Base-by-base conservation (phyloP, 2,113 vertebrate species). In the Spheniscus mendiculus region DNA sequence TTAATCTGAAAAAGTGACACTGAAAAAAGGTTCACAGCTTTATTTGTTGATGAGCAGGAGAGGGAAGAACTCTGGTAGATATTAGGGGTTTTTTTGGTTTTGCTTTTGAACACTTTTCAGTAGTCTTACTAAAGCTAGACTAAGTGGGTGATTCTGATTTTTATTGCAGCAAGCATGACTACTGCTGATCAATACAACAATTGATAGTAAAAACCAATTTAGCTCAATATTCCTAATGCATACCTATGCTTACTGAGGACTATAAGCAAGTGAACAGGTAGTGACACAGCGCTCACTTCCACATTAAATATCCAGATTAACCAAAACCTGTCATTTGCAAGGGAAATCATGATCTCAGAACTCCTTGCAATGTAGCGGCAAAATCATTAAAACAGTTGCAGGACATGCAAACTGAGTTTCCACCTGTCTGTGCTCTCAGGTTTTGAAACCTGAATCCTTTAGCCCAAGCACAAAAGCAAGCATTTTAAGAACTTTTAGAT, bases 391-490 rank as follows among this genome's bases (percentile, higher is more conserved):
- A 67, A 50, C 49, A 91, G 49, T n/a, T 84, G 45, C 58, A 93
- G 52, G 18, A 80, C 62, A 80, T 61, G 45, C n/a, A 94, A 76
- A 82, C 58, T 77, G 62, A 85, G 11, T 62, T 79, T 62, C 38
- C 14, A 83, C 25, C n/a, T 53, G 25, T 18, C 27, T 83, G 38
- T 62, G 45, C n/a, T 66, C 45, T 63, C 40, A 22, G 25, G 15
- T 62, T 97, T 79, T 47, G 6, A 67, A 8, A 92, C 27, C 25
- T 2, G 21, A 88, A 53, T 91, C 56, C 49, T 91, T 95, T 21
- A 79, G 65, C 61, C 52, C 53, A 91, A 72, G 73, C 91, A 97
- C n/a, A 55, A 93, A 97, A 94, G 70, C 78, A 83, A 95, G 77
- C 66, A 38, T 79, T 90, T 89, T n/a, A 76, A 91, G 16, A 88